Conservation (phyloP, 64 coral and sea anemone genomes). For the Cladopsammia gracilis region DNA sequence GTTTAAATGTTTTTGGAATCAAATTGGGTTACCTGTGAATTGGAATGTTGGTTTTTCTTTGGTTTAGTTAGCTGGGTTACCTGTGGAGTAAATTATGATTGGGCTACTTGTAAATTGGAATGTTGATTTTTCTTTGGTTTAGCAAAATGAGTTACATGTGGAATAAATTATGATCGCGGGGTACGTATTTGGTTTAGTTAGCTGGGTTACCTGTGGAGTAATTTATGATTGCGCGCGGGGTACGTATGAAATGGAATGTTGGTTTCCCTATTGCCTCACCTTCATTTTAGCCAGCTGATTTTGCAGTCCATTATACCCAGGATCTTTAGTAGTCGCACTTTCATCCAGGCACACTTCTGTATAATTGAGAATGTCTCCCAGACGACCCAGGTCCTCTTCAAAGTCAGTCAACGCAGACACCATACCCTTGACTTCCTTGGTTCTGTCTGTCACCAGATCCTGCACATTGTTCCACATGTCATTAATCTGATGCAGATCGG, state of each 20-base stretch:
- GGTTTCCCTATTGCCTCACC: conserved; percentile 8
- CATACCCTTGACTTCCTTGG: conserved; percentile 47
- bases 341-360: conserved; percentile 93
- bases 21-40: too few species aligned
- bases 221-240: too few species aligned
- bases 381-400: conserved; percentile 71
- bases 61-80: too few species aligned
- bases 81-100: too few species aligned
- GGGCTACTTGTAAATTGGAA: too few species aligned
- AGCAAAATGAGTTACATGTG: too few species aligned
- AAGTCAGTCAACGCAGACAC: conserved; percentile 77
- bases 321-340: conserved; percentile 61
- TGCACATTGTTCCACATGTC: conserved; percentile 83
- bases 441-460: conserved; percentile 61
- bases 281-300: conserved; percentile 95
- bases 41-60: too few species aligned
- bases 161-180: too few species aligned
- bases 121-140: too few species aligned
- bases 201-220: too few species aligned
- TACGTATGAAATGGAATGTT: background rate
- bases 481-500: conserved; percentile 82
- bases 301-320: conserved; percentile 84
- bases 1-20: too few species aligned
- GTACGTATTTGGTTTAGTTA: too few species aligned
- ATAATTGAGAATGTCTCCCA: conserved; percentile 85